These are phyloP conservation scores for Unio pictorum DNA, from an alignment of 2,888 invertebrate genomes.

Conservation along the genomic window DNA sequence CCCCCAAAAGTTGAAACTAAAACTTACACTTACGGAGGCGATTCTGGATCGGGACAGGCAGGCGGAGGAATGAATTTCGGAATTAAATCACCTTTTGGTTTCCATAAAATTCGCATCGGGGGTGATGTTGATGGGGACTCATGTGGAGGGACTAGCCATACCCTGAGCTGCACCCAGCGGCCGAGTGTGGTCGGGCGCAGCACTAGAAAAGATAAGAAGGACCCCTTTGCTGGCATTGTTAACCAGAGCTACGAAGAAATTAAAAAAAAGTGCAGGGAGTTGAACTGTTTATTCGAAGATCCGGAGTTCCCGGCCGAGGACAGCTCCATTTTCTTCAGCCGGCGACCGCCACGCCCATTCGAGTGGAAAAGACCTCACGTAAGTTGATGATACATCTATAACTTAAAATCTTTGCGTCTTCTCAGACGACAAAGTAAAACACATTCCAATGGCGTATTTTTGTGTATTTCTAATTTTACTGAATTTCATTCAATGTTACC, in stretches of 20 bases:
- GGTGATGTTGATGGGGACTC: conserved; percentile 28
- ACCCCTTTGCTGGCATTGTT: conserved; percentile 50
- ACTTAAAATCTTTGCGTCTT: too few relatives aligned
- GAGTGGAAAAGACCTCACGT: conserved; percentile 91
- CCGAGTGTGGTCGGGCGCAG: conserved; percentile 34
- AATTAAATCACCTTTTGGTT: conserved; percentile 42
- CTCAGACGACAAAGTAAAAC: too few relatives aligned
- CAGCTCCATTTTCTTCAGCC: conserved; percentile 88
- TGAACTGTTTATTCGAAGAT: conserved; percentile 89
- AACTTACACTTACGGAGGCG: conserved; percentile 51
- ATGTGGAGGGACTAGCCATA: not conserved
- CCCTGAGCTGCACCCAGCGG: conserved; percentile 21
- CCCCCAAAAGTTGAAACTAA: conserved; percentile 48
- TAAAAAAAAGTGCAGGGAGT: conserved; percentile 80
- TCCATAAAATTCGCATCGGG: conserved; percentile 39
- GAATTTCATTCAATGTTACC: too few relatives aligned
- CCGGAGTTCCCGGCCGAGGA: conserved; percentile 89
- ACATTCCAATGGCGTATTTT: too few relatives aligned
- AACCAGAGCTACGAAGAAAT: conserved; percentile 94
- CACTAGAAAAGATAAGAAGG: conserved; percentile 40
- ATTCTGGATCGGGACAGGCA: conserved; percentile 22
- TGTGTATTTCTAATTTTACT: too few relatives aligned
- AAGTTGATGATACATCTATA: conserved; percentile 32
- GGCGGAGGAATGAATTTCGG: conserved; percentile 13
- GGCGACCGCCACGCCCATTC: conserved; percentile 85